Evolutionary conservation across 2,113 vertebrate genomes (phyloP).

Genomic region (pig (Sus scrofa)): DNA sequence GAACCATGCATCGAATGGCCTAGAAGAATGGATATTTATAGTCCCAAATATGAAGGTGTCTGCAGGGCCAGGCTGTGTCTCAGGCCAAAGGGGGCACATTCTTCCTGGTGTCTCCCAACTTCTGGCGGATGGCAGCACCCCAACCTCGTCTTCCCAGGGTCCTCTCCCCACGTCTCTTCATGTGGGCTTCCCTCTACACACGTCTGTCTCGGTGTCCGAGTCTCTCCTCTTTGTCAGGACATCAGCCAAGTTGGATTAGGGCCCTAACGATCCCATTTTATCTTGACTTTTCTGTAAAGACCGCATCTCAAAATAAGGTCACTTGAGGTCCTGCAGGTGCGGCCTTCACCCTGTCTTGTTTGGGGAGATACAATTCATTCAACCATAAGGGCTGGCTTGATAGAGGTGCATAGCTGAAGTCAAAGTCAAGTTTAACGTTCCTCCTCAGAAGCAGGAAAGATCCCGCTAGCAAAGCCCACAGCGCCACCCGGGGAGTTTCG

Average conservation of each 20-base stretch:
- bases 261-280: neutral
- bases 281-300: neutral
- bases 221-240: neutral
- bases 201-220: neutral
- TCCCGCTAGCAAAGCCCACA: neutral
- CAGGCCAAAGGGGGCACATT: accelerated
- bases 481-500: neutral
- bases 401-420: neutral
- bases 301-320: neutral
- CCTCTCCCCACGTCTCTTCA: neutral
- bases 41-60: neutral
- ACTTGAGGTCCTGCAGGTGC: neutral
- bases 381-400: neutral
- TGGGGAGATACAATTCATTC: neutral
- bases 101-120: neutral
- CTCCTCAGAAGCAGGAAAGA: neutral
- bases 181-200: neutral
- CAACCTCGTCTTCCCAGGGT: neutral
- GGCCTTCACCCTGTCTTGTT: neutral
- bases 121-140: neutral
- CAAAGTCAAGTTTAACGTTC: neutral
- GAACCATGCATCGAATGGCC: neutral
- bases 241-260: neutral
- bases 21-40: neutral
- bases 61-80: accelerated